These are phyloP conservation scores for Euwallacea fornicatus DNA, from an alignment of 1,140 invertebrate species.

Conservation along the genomic window DNA sequence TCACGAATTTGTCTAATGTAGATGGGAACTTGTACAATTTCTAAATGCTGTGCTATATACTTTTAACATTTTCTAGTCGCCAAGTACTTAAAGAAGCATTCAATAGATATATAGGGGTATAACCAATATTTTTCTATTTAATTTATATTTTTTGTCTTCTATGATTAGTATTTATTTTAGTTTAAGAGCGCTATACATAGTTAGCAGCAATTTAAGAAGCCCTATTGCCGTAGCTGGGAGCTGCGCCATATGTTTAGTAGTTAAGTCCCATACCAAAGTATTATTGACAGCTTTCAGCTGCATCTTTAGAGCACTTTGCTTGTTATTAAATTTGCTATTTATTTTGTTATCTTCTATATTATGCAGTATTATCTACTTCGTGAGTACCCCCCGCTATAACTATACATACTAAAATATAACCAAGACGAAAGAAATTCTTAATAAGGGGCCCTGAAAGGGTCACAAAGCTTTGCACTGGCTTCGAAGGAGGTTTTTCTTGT, in stretches of 20 bases:
- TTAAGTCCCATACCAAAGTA: background rate
- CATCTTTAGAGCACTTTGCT: too few relatives aligned
- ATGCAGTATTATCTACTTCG: background rate
- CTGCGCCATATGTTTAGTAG: too few relatives aligned
- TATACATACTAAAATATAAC: too few relatives aligned
- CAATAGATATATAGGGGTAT: constrained; percentile 2
- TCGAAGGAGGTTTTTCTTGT: background rate
- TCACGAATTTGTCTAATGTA: constrained; percentile 32
- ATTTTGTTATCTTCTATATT: too few relatives aligned
- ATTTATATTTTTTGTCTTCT: constrained; percentile 20
- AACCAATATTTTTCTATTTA: constrained; percentile 39
- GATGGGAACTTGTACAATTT: constrained; percentile 36
- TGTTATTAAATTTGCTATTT: too few relatives aligned
- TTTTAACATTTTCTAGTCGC: constrained; percentile 38
- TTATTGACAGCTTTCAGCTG: too few relatives aligned
- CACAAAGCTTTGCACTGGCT: constrained; percentile 9
- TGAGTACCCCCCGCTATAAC: background rate
- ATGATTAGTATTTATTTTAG: background rate
- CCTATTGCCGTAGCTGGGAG: too few relatives aligned
- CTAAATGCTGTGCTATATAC: constrained; percentile 37
- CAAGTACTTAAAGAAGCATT: constrained; percentile 33
- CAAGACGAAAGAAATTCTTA: too few relatives aligned
- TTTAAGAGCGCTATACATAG: too few relatives aligned
- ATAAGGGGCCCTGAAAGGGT: background rate
- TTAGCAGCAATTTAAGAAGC: too few relatives aligned